Conservation (phyloP, 2,888 invertebrate genomes). For the Pammene aurita region DNA sequence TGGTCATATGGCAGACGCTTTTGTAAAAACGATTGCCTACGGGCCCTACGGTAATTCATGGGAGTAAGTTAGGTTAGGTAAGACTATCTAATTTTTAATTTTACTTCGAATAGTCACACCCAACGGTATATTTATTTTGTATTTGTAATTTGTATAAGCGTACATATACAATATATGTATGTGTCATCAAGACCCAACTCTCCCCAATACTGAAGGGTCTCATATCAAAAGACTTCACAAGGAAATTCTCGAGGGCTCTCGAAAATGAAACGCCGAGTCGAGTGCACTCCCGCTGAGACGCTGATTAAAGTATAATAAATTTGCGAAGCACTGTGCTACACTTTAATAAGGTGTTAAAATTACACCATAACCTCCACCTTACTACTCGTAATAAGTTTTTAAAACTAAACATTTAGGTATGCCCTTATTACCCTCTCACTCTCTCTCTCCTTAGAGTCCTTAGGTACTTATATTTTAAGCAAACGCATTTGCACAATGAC, state of each 20-base stretch:
- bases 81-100: too few relatives aligned
- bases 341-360: slow-evolving; percentile 28
- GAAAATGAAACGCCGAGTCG: slow-evolving; percentile 14
- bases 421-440: too few relatives aligned
- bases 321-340: slow-evolving; percentile 16
- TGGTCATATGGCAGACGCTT: too few relatives aligned
- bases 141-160: too few relatives aligned
- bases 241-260: slow-evolving; percentile 27
- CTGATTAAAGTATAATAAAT: slow-evolving; percentile 44
- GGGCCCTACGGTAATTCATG: too few relatives aligned
- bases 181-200: not conserved
- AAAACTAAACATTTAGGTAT: not conserved
- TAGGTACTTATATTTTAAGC: too few relatives aligned
- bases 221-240: slow-evolving; percentile 24
- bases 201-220: slow-evolving; percentile 1
- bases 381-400: not conserved
- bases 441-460: too few relatives aligned
- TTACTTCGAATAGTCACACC: not conserved
- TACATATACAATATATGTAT: not conserved
- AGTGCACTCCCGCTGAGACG: slow-evolving; percentile 41
- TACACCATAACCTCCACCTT: slow-evolving; percentile 1
- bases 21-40: too few relatives aligned
- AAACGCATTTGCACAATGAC: too few relatives aligned
- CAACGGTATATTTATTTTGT: not conserved
- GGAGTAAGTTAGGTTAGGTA: too few relatives aligned